These are phyloP conservation scores for Erebia epiphron DNA, from an alignment of 2,888 invertebrate species.

Conservation along the genomic window DNA sequence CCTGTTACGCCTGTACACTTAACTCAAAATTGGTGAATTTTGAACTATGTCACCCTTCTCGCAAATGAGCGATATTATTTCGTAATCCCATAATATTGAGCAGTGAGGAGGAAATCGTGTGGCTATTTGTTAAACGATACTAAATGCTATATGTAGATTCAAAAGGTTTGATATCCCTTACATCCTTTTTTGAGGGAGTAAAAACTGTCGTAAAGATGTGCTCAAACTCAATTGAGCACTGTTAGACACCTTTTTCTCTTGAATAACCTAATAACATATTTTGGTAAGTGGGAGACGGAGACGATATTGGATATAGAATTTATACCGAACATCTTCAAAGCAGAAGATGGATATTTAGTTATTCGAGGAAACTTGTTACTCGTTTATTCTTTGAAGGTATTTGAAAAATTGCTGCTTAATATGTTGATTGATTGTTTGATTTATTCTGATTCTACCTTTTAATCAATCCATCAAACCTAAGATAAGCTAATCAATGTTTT, in stretches of 20 bases:
- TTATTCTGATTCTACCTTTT: neutral
- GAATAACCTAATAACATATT: constrained; percentile 14
- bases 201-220: constrained; percentile 39
- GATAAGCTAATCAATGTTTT: no score
- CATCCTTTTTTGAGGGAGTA: no score
- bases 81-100: constrained; percentile 1
- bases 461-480: neutral
- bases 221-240: constrained; percentile 41
- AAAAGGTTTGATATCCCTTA: no score
- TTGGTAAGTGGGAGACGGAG: constrained; percentile 2
- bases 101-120: neutral
- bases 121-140: constrained; percentile 1
- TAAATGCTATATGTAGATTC: neutral
- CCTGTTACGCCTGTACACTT: no score
- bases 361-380: neutral
- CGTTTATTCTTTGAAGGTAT: neutral
- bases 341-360: no score
- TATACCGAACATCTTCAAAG: neutral
- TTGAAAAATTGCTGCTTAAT: neutral
- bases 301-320: constrained; percentile 8
- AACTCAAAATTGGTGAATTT: no score
- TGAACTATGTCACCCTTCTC: no score
- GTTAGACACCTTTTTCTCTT: constrained; percentile 9
- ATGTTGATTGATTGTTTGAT: neutral
- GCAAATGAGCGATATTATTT: no score